Evolutionary conservation across 2,113 vertebrate species (phyloP).

Genomic region (Mesoclemmys tuberculata): DNA sequence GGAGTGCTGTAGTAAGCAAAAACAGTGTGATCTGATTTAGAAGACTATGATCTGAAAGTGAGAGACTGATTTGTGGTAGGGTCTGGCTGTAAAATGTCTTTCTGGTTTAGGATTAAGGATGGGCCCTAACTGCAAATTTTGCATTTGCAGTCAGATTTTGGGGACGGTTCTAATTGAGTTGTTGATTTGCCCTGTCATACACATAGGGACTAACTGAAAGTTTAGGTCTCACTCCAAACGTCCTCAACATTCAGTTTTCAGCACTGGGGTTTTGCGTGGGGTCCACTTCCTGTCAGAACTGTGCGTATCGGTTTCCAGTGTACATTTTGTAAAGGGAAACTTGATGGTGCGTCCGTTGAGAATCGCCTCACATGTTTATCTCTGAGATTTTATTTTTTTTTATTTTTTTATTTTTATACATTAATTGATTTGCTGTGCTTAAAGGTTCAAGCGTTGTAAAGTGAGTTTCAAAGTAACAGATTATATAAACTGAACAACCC

Average conservation of each 20-base stretch:
- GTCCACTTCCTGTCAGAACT: neutral
- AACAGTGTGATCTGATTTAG: neutral
- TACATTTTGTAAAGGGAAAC: neutral
- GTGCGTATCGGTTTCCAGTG: fast-evolving
- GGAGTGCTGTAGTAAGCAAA: neutral
- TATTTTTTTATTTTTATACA: conserved; percentile 3
- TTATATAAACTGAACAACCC: conserved; percentile 56
- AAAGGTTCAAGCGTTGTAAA: conserved; percentile 48
- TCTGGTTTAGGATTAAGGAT: neutral
- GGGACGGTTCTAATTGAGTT: fast-evolving
- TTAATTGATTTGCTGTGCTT: neutral
- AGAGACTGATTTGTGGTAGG: neutral
- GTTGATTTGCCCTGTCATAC: neutral
- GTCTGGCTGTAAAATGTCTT: neutral
- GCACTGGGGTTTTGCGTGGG: fast-evolving
- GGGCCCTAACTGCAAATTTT: neutral
- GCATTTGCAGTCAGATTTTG: neutral
- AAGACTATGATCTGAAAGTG: neutral
- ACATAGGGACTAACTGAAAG: neutral
- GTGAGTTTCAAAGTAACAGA: conserved; percentile 42
- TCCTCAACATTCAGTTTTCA: neutral
- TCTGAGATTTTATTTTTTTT: neutral
- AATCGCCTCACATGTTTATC: neutral
- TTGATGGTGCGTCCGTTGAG: neutral
- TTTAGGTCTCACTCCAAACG: neutral